A percentile compares a stretch with the other conserved stretches of the same genome.
Conservation (phyloP, 2,113 vertebrate genomes). For the Thermophis baileyi region DNA sequence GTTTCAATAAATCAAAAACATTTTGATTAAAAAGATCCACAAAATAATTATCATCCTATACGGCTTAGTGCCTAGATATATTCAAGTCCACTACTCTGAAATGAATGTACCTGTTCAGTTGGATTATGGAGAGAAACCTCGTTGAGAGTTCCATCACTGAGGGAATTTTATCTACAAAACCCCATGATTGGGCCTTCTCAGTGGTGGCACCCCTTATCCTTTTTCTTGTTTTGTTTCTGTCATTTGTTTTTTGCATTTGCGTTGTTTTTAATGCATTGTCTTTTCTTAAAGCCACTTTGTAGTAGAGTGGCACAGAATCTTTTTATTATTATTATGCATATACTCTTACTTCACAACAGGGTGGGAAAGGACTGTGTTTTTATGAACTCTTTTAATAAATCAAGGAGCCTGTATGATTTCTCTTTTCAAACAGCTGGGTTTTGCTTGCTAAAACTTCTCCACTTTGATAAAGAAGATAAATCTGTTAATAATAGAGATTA, state of each 20-base stretch:
- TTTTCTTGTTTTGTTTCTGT: neutral
- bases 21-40: neutral
- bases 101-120: neutral
- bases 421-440: neutral
- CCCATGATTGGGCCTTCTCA: neutral
- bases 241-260: neutral
- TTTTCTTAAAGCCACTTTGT: neutral
- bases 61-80: neutral
- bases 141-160: neutral
- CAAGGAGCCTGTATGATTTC: neutral
- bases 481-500: neutral
- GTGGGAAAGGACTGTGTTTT: neutral
- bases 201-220: neutral
- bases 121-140: neutral
- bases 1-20: neutral
- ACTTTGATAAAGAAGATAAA: neutral
- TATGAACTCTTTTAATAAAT: neutral
- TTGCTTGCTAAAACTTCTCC: neutral
- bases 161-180: neutral
- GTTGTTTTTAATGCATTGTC: neutral
- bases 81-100: neutral
- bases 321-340: neutral
- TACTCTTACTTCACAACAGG: neutral
- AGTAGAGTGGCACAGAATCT: neutral
- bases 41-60: neutral